These are phyloP conservation scores for Stenopsyche tienmushanensis DNA, from an alignment of 1,140 invertebrate genomes.

Conservation along the genomic window DNA sequence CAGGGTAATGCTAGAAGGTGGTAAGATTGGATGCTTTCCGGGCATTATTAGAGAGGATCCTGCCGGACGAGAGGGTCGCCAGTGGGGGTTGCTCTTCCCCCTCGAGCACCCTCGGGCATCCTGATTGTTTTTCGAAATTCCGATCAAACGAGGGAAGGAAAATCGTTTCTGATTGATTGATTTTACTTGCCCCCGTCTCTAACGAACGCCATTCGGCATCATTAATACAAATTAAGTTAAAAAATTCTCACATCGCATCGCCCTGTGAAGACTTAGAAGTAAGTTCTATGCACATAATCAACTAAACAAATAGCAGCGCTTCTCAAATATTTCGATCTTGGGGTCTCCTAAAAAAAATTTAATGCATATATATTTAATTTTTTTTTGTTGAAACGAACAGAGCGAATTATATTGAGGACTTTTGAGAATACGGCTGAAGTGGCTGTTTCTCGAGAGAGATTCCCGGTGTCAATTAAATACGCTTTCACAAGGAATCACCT, in stretches of 20 bases:
- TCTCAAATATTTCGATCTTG: too few species aligned
- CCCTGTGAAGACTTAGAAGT: too few species aligned
- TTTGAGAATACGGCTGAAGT: too few species aligned
- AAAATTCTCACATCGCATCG: neutral
- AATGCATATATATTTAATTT: too few species aligned
- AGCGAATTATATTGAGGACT: too few species aligned
- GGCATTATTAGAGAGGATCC: neutral
- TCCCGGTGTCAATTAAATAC: too few species aligned
- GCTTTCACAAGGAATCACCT: too few species aligned
- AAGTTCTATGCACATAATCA: too few species aligned
- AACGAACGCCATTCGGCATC: neutral
- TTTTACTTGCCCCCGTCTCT: constrained; percentile 15
- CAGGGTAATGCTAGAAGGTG: neutral
- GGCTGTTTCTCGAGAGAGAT: too few species aligned
- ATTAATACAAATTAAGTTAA: constrained; percentile 5
- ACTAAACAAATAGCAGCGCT: too few species aligned
- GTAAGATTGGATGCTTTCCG: constrained; percentile 3
- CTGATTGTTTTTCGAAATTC: constrained; percentile 34
- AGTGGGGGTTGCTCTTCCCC: neutral
- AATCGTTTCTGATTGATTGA: constrained; percentile 15
- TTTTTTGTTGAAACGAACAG: too few species aligned
- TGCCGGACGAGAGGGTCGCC: neutral
- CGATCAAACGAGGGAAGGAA: constrained; percentile 14
- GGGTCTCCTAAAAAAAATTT: too few species aligned
- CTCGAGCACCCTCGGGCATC: constrained; percentile 11